Conservation (phyloP, 2,888 invertebrate species). For the Tachina fera region DNA sequence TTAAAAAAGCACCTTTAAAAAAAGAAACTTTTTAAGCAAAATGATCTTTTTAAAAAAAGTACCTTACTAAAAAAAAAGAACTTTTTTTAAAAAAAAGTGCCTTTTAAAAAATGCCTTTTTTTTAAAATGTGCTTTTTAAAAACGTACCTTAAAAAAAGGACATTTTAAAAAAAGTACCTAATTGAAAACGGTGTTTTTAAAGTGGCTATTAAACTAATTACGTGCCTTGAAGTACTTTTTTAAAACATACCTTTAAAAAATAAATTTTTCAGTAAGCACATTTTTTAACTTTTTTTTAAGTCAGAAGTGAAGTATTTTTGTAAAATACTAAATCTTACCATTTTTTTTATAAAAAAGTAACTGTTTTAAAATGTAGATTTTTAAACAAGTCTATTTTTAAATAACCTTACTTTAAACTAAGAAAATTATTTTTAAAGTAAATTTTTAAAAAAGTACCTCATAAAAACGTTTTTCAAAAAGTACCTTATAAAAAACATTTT, state of each 20-base stretch:
- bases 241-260: background rate
- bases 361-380: background rate
- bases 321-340: too few species aligned
- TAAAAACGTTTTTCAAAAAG: background rate
- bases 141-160: conserved; percentile 1
- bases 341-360: background rate
- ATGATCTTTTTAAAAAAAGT: background rate
- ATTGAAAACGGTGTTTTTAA: too few species aligned
- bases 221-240: background rate
- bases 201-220: background rate
- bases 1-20: background rate
- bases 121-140: background rate
- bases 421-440: background rate
- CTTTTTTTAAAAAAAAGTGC: too few species aligned
- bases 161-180: background rate
- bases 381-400: background rate
- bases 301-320: too few species aligned
- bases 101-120: background rate
- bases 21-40: too few species aligned
- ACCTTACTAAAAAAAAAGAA: too few species aligned
- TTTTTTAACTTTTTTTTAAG: too few species aligned
- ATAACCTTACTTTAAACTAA: too few species aligned
- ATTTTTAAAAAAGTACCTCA: background rate
- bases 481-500: too few species aligned
- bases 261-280: background rate